These are phyloP conservation scores for Platyrinchus mystaceus DNA, from an alignment of 2,797 vertebrate genomes.

Conservation along the genomic window DNA sequence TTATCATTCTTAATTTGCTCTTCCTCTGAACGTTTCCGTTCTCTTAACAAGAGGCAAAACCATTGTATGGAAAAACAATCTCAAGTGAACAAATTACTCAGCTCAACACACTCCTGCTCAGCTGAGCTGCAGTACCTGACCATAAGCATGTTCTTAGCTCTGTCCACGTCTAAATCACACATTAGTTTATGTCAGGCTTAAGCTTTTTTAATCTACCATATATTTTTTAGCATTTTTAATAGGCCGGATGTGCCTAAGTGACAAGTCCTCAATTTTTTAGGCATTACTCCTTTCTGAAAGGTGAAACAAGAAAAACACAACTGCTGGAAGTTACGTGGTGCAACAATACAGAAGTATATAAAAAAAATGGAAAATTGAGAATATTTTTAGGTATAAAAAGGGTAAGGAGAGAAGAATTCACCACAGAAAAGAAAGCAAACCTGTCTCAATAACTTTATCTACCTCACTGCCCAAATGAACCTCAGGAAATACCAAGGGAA, in stretches of 20 bases:
- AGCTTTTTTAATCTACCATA: not conserved
- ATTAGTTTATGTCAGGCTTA: not conserved
- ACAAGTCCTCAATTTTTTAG: not conserved
- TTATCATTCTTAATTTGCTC: conserved; percentile 33
- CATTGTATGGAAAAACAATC: conserved; percentile 14
- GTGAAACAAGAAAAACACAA: not conserved
- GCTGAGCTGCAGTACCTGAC: not conserved
- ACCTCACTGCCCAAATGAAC: not conserved
- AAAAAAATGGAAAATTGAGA: not conserved
- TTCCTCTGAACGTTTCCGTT: conserved; percentile 45
- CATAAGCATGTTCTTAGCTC: not conserved
- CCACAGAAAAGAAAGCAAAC: not conserved
- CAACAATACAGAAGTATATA: rapidly evolving
- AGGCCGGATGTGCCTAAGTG: not conserved
- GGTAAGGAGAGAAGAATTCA: not conserved
- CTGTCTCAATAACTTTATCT: not conserved
- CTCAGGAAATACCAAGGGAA: not conserved
- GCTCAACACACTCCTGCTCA: not conserved
- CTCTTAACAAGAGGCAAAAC: not conserved
- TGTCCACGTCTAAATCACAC: not conserved
- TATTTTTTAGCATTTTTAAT: not conserved
- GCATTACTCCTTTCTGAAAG: not conserved
- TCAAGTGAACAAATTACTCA: not conserved
- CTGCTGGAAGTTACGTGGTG: not conserved
- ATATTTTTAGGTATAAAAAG: not conserved